A percentile compares a stretch with the other conserved stretches of the same genome.
Evolutionary conservation across 1,140 invertebrate species (phyloP).

Genomic region (Wasmannia auropunctata): DNA sequence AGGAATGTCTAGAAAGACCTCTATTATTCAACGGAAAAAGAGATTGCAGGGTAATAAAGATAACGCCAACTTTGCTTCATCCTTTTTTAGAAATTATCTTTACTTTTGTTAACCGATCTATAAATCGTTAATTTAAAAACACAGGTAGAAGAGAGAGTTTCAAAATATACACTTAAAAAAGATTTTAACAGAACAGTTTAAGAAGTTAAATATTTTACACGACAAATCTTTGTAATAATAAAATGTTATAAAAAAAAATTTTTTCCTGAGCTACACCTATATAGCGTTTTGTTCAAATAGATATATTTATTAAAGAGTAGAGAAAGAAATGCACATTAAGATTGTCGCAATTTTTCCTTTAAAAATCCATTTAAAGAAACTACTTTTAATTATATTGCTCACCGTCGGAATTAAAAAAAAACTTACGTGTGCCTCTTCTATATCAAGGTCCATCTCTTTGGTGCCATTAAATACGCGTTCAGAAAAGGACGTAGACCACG

Average conservation of each 20-base stretch:
- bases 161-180: not conserved
- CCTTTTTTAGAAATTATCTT: not conserved
- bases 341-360: not conserved
- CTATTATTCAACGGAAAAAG: conserved; percentile 8
- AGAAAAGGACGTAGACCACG: not conserved
- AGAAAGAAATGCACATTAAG: not conserved
- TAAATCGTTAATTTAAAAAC: not conserved
- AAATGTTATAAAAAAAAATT: not conserved
- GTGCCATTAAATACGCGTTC: conserved; percentile 37
- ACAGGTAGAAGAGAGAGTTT: not conserved
- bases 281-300: not conserved
- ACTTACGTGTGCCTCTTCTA: not conserved
- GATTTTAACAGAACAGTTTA: not conserved
- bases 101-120: not conserved
- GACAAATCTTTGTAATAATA: not conserved
- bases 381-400: not conserved
- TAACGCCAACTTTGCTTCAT: not conserved
- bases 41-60: conserved; percentile 10
- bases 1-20: not conserved
- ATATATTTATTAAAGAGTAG: not conserved
- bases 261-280: not conserved
- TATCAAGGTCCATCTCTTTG: not conserved
- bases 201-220: not conserved
- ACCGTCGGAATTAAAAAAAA: not conserved
- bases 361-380: not conserved